A percentile compares a stretch with the other conserved stretches of the same genome.
phyloP scores from a whole-genome alignment of 2,888 invertebrate genomes.

The Eupsilia transversa region DNA sequence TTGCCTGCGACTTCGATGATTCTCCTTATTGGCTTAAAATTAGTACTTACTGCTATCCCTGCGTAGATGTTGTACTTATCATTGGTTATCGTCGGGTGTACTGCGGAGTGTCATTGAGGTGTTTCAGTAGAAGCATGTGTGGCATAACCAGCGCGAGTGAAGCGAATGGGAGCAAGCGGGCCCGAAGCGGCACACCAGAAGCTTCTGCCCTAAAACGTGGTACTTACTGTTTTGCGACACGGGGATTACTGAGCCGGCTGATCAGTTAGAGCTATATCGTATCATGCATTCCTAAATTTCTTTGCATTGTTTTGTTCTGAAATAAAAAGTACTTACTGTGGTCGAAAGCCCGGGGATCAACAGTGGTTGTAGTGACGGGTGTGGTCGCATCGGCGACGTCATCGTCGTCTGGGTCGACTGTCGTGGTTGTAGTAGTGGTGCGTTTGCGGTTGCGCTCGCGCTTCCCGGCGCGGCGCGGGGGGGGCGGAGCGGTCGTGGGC shows the following conservation, averaged over 20 bases:
- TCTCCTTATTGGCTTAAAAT: constrained; percentile 24
- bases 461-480: constrained; percentile 71
- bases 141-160: constrained; percentile 32
- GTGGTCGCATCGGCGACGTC: constrained; percentile 79
- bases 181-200: constrained; percentile 31
- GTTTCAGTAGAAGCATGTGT: constrained; percentile 37
- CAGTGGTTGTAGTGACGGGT: constrained; percentile 79
- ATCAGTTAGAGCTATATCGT: not conserved
- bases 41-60: constrained; percentile 40
- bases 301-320: not conserved
- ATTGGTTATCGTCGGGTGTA: not conserved
- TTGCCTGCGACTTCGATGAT: constrained; percentile 9
- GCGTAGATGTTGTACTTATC: not conserved
- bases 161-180: constrained; percentile 36
- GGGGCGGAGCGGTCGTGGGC: constrained; percentile 56
- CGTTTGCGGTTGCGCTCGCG: constrained; percentile 74
- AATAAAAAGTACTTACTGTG: constrained; percentile 80
- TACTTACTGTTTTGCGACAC: constrained; percentile 41
- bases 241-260: constrained; percentile 5
- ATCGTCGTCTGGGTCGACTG: constrained; percentile 75
- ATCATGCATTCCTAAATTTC: constrained; percentile 3
- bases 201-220: constrained; percentile 30
- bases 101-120: not conserved
- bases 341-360: constrained; percentile 83
- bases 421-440: constrained; percentile 82